Percentiles rank a stretch among this genome's conserved stretches.
Conservation (phyloP, 2,797 vertebrate genomes). For the Oryzias dopingdopingensis region DNA sequence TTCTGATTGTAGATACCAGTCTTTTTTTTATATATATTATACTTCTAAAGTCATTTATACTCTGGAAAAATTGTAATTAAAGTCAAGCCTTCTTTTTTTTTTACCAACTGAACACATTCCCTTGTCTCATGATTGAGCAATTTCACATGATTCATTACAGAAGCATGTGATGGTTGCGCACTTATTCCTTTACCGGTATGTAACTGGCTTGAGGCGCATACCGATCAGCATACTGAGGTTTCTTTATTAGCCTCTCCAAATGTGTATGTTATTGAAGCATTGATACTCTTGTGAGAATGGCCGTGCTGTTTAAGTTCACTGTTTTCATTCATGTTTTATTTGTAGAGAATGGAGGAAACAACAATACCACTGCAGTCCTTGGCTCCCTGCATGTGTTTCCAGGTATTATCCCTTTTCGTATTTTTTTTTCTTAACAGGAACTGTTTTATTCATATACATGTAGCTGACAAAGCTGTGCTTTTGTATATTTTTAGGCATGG, state of each 20-base stretch:
- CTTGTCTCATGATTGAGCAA: not conserved
- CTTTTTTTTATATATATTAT: too few relatives aligned
- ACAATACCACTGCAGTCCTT: constrained; percentile 65
- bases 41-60: too few relatives aligned
- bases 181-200: not conserved
- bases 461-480: constrained; percentile 4
- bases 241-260: not conserved
- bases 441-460: not conserved
- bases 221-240: not conserved
- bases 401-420: constrained; percentile 52
- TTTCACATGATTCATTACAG: too few relatives aligned
- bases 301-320: not conserved
- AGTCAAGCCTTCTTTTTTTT: too few relatives aligned
- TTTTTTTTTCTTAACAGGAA: not conserved
- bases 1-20: too few relatives aligned
- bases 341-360: constrained; percentile 33
- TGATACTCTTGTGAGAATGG: not conserved
- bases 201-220: not conserved
- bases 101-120: too few relatives aligned
- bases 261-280: not conserved
- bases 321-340: constrained; percentile 13
- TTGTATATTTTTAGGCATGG: constrained; percentile 67
- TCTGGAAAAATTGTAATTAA: too few relatives aligned
- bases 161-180: not conserved
- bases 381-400: constrained; percentile 73